Evolutionary conservation across 2,888 invertebrate species (phyloP).

Genomic region (Gymnocheta viridis): DNA sequence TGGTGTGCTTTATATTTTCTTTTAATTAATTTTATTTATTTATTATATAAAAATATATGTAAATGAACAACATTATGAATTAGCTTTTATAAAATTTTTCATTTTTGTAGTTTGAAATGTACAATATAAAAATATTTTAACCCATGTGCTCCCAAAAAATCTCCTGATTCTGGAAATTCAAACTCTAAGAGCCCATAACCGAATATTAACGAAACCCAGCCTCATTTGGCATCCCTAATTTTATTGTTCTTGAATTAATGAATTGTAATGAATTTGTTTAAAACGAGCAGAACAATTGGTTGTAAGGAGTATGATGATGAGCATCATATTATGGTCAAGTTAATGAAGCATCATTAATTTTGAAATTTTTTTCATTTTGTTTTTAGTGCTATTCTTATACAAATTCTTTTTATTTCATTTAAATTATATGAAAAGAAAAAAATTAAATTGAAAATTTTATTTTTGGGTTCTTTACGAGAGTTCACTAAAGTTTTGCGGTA

Average conservation of each 20-base stretch:
- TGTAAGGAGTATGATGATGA: background rate
- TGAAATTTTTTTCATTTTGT: slow-evolving; percentile 17
- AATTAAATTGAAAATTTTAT: background rate
- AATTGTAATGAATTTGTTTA: background rate
- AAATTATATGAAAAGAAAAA: background rate
- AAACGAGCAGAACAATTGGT: background rate
- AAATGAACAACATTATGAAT: too few species aligned
- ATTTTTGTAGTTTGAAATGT: too few species aligned
- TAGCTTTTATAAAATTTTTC: too few species aligned
- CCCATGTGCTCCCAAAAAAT: too few species aligned
- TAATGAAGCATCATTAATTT: slow-evolving; percentile 60
- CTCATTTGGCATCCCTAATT: too few species aligned
- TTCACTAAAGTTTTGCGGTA: background rate
- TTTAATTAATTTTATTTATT: too few species aligned
- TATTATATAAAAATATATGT: too few species aligned
- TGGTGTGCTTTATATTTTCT: too few species aligned
- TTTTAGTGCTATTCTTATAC: background rate
- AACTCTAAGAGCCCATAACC: too few species aligned
- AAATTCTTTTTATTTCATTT: background rate
- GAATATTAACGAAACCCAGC: too few species aligned
- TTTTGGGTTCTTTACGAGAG: background rate
- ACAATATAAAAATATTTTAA: too few species aligned
- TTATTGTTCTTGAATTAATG: background rate
- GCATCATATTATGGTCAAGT: slow-evolving; percentile 28
- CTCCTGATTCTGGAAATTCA: too few species aligned